Conservation (phyloP, 2,888 invertebrate species). For the Drosophila incognita region DNA sequence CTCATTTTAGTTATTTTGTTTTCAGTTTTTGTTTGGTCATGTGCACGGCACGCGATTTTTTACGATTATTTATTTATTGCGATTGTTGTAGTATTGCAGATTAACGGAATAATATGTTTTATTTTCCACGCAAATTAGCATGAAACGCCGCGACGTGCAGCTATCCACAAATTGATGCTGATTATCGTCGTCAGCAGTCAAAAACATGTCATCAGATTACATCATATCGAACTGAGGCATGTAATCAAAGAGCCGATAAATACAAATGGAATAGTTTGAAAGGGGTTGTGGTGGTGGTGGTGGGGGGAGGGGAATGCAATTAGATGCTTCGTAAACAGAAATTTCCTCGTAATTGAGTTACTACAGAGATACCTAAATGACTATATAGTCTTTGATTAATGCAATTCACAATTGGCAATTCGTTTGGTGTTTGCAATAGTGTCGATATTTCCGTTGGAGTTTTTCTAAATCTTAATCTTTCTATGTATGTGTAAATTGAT, state of each 20-base stretch:
- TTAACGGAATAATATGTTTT: conserved; percentile 30
- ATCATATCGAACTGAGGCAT: conserved; percentile 16
- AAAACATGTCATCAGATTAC: conserved; percentile 36
- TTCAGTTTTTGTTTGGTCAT: conserved; percentile 38
- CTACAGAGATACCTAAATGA: not conserved
- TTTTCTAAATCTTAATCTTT: not conserved
- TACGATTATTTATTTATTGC: conserved; percentile 3
- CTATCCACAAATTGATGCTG: conserved; percentile 36
- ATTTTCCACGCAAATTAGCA: conserved; percentile 29
- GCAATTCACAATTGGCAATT: conserved; percentile 2
- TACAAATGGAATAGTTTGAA: not conserved
- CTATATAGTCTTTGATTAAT: not conserved
- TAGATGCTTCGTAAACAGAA: conserved; percentile 2
- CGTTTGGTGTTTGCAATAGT: not conserved
- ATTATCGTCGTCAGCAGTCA: conserved; percentile 25
- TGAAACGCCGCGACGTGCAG: conserved; percentile 18
- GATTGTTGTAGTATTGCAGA: conserved; percentile 14
- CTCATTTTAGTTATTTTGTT: conserved; percentile 27
- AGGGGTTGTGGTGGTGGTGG: not conserved
- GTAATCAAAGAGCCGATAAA: conserved; percentile 12
- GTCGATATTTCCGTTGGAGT: not conserved
- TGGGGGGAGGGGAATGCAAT: not conserved
- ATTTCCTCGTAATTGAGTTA: conserved; percentile 1
- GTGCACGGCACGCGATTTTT: conserved; percentile 64
- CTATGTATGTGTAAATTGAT: not conserved